Conservation (phyloP, 64 coral and sea anemone genomes). For the Montipora cactus region DNA sequence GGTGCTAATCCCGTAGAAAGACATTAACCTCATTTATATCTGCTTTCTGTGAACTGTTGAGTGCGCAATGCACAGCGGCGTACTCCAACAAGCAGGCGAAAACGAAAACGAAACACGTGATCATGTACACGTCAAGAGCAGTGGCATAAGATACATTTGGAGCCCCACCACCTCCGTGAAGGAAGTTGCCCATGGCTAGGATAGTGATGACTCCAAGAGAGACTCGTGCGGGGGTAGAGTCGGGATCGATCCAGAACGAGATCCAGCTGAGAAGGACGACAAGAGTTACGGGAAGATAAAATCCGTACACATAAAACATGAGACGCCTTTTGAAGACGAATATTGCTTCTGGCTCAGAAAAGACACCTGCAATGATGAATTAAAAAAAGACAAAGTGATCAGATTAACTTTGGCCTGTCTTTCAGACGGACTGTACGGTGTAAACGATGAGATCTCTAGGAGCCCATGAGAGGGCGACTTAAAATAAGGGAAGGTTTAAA, state of each 20-base stretch:
- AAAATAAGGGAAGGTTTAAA: no score
- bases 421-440: background rate
- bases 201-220: conserved; percentile 76
- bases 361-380: conserved; percentile 33
- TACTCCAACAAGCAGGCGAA: conserved; percentile 75
- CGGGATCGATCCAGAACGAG: conserved; percentile 76
- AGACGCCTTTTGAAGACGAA: conserved; percentile 65
- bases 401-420: background rate
- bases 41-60: conserved; percentile 50
- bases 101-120: conserved; percentile 76
- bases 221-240: conserved; percentile 65
- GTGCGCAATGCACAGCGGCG: conserved; percentile 62
- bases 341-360: conserved; percentile 60
- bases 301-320: conserved; percentile 69
- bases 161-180: conserved; percentile 33
- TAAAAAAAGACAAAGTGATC: background rate
- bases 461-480: no score
- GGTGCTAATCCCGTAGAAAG: no score
- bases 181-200: conserved; percentile 67
- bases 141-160: conserved; percentile 78
- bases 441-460: no score
- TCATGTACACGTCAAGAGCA: conserved; percentile 69
- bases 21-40: conserved; percentile 42
- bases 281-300: conserved; percentile 48
- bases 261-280: conserved; percentile 70